phyloP scores from a whole-genome alignment of 2,888 invertebrate species.

The Microchrysa polita region DNA sequence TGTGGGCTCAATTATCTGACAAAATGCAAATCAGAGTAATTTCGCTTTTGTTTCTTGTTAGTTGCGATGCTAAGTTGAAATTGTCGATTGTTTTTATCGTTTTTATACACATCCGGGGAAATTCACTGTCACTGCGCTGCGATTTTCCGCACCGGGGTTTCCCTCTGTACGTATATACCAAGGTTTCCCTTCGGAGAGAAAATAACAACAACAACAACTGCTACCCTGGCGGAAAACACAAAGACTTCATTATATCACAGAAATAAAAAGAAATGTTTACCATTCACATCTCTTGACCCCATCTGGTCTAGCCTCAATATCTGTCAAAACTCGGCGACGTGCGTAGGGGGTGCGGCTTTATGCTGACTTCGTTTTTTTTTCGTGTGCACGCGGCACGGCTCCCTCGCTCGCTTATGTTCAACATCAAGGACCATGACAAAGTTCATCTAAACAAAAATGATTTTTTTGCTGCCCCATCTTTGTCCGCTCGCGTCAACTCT shows the following conservation, averaged over 20 bases:
- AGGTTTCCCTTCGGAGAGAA: too few species aligned
- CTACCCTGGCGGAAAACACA: not conserved
- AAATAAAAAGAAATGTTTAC: not conserved
- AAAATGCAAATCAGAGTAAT: constrained; percentile 29
- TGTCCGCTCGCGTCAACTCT: too few species aligned
- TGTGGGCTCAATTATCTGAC: constrained; percentile 23
- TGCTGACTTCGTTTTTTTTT: not conserved
- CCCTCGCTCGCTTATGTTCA: constrained; percentile 6
- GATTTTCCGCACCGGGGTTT: too few species aligned
- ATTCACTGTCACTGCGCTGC: not conserved
- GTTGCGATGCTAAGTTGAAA: constrained; percentile 15
- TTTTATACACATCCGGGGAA: not conserved
- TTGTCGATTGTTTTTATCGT: constrained; percentile 27
- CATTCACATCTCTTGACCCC: constrained; percentile 8
- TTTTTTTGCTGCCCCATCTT: constrained; percentile 17
- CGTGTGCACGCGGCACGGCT: too few species aligned
- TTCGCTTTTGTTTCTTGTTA: constrained; percentile 19
- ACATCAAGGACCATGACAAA: constrained; percentile 24
- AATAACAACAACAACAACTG: not conserved
- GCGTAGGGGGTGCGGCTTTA: not conserved
- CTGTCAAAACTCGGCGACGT: not conserved
- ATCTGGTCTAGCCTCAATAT: constrained; percentile 1
- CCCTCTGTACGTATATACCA: too few species aligned
- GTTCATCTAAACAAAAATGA: constrained; percentile 37
- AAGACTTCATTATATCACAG: not conserved